Evolutionary conservation across 2,113 vertebrate species (phyloP).

Genomic region (Zosterops japonicus): DNA sequence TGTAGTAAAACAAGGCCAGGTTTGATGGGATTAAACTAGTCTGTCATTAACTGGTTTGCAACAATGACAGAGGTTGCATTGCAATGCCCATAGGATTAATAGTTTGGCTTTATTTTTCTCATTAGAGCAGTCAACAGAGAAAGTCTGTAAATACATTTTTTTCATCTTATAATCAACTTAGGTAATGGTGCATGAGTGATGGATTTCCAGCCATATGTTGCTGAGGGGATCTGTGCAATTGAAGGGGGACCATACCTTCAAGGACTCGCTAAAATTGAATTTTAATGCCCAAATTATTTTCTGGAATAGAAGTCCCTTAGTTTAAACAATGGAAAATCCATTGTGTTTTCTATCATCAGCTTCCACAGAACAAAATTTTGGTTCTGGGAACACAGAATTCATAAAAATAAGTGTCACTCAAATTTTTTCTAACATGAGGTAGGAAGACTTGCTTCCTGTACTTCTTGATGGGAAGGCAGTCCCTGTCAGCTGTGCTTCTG

Average conservation of each 20-base stretch:
- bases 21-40: background rate
- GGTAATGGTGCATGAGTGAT: background rate
- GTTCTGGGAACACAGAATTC: background rate
- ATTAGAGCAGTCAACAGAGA: background rate
- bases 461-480: background rate
- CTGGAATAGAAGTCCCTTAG: background rate
- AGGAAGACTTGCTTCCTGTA: background rate
- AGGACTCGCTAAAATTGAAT: background rate
- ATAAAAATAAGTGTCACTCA: background rate
- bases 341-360: background rate
- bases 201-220: background rate
- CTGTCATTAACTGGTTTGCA: background rate
- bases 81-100: background rate
- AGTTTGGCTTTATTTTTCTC: background rate
- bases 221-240: background rate
- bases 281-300: fast-evolving
- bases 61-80: background rate
- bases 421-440: background rate
- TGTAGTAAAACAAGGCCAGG: background rate
- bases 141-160: background rate
- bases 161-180: background rate
- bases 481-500: background rate
- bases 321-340: background rate
- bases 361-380: background rate
- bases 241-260: background rate